These are phyloP conservation scores for Sapajus apella DNA, from an alignment of 2,113 vertebrate genomes.

Conservation along the genomic window DNA sequence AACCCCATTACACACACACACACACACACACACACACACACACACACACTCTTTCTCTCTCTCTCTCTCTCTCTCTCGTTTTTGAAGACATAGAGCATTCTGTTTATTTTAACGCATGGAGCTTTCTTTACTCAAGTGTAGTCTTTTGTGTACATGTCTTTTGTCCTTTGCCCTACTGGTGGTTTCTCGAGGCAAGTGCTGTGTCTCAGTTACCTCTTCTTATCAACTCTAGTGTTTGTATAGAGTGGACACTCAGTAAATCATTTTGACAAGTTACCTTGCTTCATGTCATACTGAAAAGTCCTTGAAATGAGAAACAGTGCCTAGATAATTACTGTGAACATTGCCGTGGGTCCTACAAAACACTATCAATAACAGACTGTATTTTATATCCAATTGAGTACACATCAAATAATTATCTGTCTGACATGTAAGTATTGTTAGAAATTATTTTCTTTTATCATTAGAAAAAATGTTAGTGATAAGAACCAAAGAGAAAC, in stretches of 20 bases:
- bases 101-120: not conserved
- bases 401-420: not conserved
- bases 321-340: not conserved
- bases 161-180: not conserved
- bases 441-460: conserved; percentile 22
- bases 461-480: not conserved
- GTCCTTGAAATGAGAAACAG: conserved; percentile 25
- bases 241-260: not conserved
- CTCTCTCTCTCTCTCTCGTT: not conserved
- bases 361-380: not conserved
- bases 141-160: not conserved
- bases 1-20: not conserved
- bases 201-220: not conserved
- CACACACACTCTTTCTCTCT: not conserved
- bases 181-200: not conserved
- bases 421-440: not conserved
- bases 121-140: not conserved
- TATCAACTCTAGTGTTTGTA: not conserved
- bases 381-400: not conserved
- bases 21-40: not conserved
- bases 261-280: conserved; percentile 45
- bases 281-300: not conserved
- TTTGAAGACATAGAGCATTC: not conserved
- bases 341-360: not conserved
- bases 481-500: not conserved